Evolutionary conservation across 2,113 vertebrate genomes (phyloP).

Genomic region (Laticauda colubrina): DNA sequence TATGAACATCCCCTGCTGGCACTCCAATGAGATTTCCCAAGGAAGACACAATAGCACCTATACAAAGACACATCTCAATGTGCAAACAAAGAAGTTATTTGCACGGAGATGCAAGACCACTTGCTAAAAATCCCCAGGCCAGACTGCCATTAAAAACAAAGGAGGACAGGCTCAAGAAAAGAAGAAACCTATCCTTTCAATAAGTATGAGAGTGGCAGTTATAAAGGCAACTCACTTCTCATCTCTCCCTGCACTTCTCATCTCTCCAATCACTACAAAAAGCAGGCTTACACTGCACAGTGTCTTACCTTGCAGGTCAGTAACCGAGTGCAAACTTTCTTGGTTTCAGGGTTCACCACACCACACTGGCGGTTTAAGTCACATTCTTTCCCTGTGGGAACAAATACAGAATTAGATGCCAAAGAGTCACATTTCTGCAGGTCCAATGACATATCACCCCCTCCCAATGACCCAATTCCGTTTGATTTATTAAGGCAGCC

Average conservation of each 20-base stretch:
- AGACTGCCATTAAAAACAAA: neutral
- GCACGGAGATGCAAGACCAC: neutral
- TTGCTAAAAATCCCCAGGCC: neutral
- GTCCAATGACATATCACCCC: neutral
- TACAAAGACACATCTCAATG: neutral
- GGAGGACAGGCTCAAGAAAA: neutral
- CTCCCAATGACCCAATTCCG: neutral
- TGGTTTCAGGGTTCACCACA: conserved; percentile 87
- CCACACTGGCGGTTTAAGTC: conserved; percentile 92
- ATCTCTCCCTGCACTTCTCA: too few species aligned
- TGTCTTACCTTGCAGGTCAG: conserved; percentile 89
- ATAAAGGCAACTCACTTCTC: neutral
- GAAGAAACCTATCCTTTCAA: neutral
- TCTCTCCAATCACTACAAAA: neutral
- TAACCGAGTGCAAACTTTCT: conserved; percentile 91
- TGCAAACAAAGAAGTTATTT: neutral
- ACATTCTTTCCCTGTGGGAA: conserved; percentile 82
- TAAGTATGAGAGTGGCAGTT: neutral
- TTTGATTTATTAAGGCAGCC: neutral
- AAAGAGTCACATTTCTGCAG: neutral
- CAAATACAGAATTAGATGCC: conserved; percentile 14
- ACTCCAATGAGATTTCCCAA: neutral
- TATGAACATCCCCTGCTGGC: neutral
- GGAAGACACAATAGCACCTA: neutral
- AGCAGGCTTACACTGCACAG: neutral